Conservation (phyloP, 2,888 invertebrate species). For the Ophioninae sp. region DNA sequence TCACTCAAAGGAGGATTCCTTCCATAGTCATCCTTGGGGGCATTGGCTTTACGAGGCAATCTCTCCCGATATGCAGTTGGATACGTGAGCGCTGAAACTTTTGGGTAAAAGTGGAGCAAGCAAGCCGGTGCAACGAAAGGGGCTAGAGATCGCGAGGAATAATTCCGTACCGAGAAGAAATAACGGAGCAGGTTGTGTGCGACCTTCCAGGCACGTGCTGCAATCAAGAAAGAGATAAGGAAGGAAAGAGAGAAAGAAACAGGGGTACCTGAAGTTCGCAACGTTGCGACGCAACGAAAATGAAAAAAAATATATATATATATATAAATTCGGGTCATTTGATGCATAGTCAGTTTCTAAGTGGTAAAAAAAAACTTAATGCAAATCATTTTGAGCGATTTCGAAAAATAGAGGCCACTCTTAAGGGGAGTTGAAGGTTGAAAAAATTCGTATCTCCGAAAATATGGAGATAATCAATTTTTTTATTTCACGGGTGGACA, state of each 20-base stretch:
- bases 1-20: constrained; percentile 8
- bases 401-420: too few species aligned
- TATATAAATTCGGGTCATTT: too few species aligned
- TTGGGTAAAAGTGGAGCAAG: constrained; percentile 17
- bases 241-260: background rate
- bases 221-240: constrained; percentile 18
- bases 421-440: too few species aligned
- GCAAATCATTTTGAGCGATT: too few species aligned
- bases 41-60: constrained; percentile 19
- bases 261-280: too few species aligned
- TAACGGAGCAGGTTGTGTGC: constrained; percentile 17
- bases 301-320: too few species aligned
- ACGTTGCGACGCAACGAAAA: too few species aligned
- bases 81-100: background rate
- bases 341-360: too few species aligned
- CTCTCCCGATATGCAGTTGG: background rate
- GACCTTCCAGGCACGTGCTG: constrained; percentile 36
- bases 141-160: background rate
- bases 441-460: too few species aligned
- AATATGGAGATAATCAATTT: too few species aligned
- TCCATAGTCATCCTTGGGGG: constrained; percentile 1
- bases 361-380: too few species aligned
- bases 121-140: constrained; percentile 14
- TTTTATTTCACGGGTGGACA: too few species aligned
- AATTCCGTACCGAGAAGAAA: constrained; percentile 24